These are phyloP conservation scores for Oreochromis niloticus DNA, from an alignment of 2,113 vertebrate genomes.

Conservation along the genomic window DNA sequence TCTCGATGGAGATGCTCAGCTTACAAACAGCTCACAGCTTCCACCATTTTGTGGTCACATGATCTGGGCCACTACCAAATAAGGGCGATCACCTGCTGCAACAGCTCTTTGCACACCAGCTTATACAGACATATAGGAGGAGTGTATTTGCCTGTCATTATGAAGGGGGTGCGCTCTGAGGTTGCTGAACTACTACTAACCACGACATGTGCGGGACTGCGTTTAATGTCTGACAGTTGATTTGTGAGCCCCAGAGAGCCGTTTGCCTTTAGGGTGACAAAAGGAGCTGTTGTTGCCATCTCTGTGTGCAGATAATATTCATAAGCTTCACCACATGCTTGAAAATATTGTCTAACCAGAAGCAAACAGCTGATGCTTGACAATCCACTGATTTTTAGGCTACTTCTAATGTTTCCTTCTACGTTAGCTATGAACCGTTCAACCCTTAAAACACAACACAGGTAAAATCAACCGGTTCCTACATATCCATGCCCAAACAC, in stretches of 20 bases:
- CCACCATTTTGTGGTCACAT: constrained; percentile 76
- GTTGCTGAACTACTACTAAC: not conserved
- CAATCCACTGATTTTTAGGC: not conserved
- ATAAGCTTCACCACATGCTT: not conserved
- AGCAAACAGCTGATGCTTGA: not conserved
- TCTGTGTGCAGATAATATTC: constrained; percentile 8
- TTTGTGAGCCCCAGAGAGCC: not conserved
- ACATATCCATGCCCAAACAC: not conserved
- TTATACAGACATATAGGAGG: not conserved
- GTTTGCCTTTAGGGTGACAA: not conserved
- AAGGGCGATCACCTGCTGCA: constrained; percentile 59
- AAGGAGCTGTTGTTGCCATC: not conserved
- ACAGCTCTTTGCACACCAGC: constrained; percentile 22
- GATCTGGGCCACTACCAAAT: constrained; percentile 64
- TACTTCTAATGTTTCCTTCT: not conserved
- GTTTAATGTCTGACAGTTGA: not conserved
- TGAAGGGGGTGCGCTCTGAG: not conserved
- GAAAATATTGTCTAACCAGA: not conserved
- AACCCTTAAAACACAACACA: constrained; percentile 3
- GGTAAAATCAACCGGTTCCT: not conserved
- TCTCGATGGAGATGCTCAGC: constrained; percentile 64
- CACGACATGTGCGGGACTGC: not conserved
- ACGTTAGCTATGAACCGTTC: not conserved
- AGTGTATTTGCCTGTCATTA: constrained; percentile 2
- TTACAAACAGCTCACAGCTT: constrained; percentile 63